Conservation (phyloP, 2,113 vertebrate genomes). For the Prionailurus viverrinus region DNA sequence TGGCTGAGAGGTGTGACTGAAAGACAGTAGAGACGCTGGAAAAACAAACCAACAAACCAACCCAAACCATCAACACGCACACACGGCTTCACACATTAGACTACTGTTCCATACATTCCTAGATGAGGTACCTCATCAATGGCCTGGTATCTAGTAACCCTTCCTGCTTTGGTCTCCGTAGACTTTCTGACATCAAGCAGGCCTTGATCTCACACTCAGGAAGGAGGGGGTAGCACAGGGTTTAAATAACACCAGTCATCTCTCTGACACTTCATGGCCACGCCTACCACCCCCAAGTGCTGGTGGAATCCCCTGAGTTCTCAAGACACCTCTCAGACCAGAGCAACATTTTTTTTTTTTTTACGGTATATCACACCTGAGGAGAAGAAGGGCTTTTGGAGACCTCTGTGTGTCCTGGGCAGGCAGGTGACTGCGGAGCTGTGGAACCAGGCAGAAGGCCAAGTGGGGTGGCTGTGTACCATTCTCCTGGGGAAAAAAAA, state of each 20-base stretch:
- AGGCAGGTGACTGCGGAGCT: too few species aligned
- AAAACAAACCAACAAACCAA: not conserved
- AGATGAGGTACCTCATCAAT: conserved; percentile 15
- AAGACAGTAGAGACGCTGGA: not conserved
- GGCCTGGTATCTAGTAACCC: conserved; percentile 65
- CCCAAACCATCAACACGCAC: not conserved
- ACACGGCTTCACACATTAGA: not conserved
- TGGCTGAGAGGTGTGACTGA: not conserved
- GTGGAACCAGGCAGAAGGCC: not conserved
- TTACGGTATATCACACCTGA: not conserved
- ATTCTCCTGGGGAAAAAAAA: not conserved
- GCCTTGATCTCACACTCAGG: conserved; percentile 80
- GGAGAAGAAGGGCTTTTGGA: accelerated
- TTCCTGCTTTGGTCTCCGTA: conserved; percentile 66
- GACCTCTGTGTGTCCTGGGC: too few species aligned
- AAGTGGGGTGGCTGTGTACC: accelerated
- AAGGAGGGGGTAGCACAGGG: conserved; percentile 9
- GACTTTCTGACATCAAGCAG: conserved; percentile 68
- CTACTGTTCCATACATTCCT: not conserved
- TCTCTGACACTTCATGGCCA: conserved; percentile 58
- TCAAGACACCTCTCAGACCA: not conserved
- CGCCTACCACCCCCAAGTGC: not conserved
- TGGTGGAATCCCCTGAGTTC: conserved; percentile 31
- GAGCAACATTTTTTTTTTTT: accelerated
- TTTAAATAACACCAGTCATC: conserved; percentile 24